phyloP scores from a whole-genome alignment of 2,113 vertebrate genomes.

The Oncorhynchus masou region DNA sequence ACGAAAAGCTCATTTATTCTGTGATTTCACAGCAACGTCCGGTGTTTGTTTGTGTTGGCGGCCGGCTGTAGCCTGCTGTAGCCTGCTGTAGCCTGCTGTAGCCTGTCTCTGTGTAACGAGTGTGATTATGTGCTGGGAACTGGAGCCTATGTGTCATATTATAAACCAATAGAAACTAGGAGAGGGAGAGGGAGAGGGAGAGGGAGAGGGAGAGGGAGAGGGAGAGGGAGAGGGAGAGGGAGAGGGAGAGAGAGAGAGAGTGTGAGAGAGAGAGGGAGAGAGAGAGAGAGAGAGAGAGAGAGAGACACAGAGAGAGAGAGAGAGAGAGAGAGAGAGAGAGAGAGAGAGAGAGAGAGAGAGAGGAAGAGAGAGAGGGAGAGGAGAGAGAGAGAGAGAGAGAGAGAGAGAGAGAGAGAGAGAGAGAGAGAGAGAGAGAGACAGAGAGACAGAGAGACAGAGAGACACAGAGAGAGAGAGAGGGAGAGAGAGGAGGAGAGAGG shows the following conservation, averaged over 20 bases:
- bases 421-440: constrained; percentile 30
- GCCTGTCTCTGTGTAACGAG: constrained; percentile 43
- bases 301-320: constrained; percentile 37
- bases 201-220: neutral
- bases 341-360: constrained; percentile 6
- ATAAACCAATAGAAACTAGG: constrained; percentile 42
- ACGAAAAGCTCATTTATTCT: neutral
- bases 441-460: constrained; percentile 28
- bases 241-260: constrained; percentile 18
- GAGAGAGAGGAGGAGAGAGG: too few relatives aligned
- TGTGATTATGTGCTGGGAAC: constrained; percentile 48
- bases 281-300: constrained; percentile 32
- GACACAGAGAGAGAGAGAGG: constrained; percentile 31
- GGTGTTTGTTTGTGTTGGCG: constrained; percentile 68
- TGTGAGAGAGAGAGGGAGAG: constrained; percentile 33
- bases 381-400: constrained; percentile 32
- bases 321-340: constrained; percentile 31
- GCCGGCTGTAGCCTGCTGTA: neutral
- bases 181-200: constrained; percentile 28
- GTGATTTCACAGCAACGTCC: constrained; percentile 50
- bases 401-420: constrained; percentile 30
- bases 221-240: constrained; percentile 26
- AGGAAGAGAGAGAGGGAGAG: constrained; percentile 17
- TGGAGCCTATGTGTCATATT: constrained; percentile 49
- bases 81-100: neutral